phyloP scores from a whole-genome alignment of 2,888 invertebrate species.

The Suillia variegata region DNA sequence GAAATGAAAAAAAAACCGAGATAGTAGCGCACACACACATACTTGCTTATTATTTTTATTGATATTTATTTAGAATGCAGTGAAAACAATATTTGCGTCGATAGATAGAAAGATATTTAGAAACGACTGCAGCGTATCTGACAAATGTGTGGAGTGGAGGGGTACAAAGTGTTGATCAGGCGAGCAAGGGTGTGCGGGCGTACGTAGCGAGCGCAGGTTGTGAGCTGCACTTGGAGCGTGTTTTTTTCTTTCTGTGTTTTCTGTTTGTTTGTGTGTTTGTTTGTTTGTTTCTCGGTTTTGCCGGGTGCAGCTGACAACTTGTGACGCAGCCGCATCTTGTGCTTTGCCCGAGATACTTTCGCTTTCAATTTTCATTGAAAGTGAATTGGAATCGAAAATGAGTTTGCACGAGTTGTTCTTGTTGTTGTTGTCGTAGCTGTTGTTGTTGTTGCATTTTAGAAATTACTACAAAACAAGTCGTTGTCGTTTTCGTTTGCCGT shows the following conservation, averaged over 20 bases:
- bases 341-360: conserved; percentile 18
- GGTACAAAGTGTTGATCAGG: too few species aligned
- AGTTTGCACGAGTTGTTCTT: not conserved
- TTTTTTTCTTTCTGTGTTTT: not conserved
- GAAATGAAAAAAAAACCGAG: not conserved
- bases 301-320: not conserved
- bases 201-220: not conserved
- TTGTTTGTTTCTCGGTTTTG: not conserved
- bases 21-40: not conserved
- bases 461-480: conserved; percentile 23
- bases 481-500: too few species aligned
- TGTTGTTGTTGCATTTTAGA: conserved; percentile 31
- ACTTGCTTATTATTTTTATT: not conserved
- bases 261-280: not conserved
- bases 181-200: not conserved
- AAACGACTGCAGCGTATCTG: too few species aligned
- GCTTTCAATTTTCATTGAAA: conserved; percentile 20
- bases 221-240: not conserved
- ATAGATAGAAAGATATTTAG: too few species aligned
- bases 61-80: conserved; percentile 4
- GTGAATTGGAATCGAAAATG: conserved; percentile 20
- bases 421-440: conserved; percentile 8
- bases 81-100: not conserved
- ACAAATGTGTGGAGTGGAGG: too few species aligned
- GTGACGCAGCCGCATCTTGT: not conserved